Evolutionary conservation across 2,888 invertebrate genomes (phyloP).

Genomic region (Azorinus chamasolen): DNA sequence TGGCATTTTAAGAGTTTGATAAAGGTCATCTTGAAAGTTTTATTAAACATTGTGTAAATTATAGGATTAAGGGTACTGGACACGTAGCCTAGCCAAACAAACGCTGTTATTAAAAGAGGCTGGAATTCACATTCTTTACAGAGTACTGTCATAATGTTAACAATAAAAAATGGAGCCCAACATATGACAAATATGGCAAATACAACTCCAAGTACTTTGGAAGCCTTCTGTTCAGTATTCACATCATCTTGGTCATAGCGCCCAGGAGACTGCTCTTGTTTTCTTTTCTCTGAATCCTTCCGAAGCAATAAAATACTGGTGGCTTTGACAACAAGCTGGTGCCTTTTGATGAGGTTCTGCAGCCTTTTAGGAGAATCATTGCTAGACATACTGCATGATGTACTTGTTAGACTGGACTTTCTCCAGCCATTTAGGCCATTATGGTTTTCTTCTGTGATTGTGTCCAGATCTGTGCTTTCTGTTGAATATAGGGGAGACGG

Average conservation of each 20-base stretch:
- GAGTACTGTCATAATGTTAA: slow-evolving; percentile 86
- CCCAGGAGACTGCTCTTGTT: neutral
- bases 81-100: slow-evolving; percentile 85
- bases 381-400: slow-evolving; percentile 49
- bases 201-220: slow-evolving; percentile 90
- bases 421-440: slow-evolving; percentile 41
- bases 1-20: slow-evolving; percentile 82
- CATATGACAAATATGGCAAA: slow-evolving; percentile 85
- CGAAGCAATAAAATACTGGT: slow-evolving; percentile 81
- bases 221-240: slow-evolving; percentile 97
- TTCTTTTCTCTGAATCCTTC: slow-evolving; percentile 51
- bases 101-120: slow-evolving; percentile 82
- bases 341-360: slow-evolving; percentile 78
- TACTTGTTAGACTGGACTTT: slow-evolving; percentile 30
- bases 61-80: slow-evolving; percentile 86
- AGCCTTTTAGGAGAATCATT: slow-evolving; percentile 68
- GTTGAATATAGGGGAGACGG: slow-evolving; percentile 52
- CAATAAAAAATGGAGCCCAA: slow-evolving; percentile 86
- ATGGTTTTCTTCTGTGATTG: slow-evolving; percentile 54
- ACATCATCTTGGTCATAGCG: slow-evolving; percentile 86
- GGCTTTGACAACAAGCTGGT: slow-evolving; percentile 81
- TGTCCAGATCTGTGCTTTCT: slow-evolving; percentile 33
- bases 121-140: slow-evolving; percentile 92
- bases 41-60: slow-evolving; percentile 86
- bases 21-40: slow-evolving; percentile 84